Evolutionary conservation across 2,113 vertebrate genomes (phyloP).

Genomic region (Laterallus jamaicensis): DNA sequence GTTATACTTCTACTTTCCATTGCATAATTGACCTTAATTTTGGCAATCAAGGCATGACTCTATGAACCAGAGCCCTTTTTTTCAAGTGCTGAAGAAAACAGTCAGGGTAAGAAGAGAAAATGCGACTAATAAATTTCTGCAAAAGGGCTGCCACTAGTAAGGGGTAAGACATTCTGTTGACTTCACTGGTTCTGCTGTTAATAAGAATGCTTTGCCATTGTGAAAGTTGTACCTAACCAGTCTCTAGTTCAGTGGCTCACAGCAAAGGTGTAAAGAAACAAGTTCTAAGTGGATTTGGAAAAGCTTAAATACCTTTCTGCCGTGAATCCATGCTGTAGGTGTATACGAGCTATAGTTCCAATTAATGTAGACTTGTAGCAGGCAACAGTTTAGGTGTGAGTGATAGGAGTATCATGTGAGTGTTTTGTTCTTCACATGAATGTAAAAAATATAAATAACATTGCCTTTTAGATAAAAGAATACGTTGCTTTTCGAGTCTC

Average conservation of each 20-base stretch:
- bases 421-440: not conserved
- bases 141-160: not conserved
- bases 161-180: not conserved
- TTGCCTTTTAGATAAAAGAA: not conserved
- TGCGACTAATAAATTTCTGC: not conserved
- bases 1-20: not conserved
- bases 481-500: not conserved
- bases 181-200: not conserved
- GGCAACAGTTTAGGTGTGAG: not conserved
- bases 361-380: not conserved
- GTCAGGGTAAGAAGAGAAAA: not conserved
- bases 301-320: not conserved
- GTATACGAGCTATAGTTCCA: not conserved
- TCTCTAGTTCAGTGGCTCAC: not conserved
- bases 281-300: not conserved
- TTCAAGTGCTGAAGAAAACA: slow-evolving; percentile 5
- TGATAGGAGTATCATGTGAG: not conserved
- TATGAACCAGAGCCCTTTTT: not conserved
- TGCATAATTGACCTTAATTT: slow-evolving; percentile 35
- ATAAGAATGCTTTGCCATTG: not conserved
- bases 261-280: not conserved
- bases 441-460: not conserved
- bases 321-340: not conserved
- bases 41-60: not conserved
- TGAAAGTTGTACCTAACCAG: not conserved